These are phyloP conservation scores for Calliopum simillimum DNA, from an alignment of 2,888 invertebrate species.

Conservation along the genomic window DNA sequence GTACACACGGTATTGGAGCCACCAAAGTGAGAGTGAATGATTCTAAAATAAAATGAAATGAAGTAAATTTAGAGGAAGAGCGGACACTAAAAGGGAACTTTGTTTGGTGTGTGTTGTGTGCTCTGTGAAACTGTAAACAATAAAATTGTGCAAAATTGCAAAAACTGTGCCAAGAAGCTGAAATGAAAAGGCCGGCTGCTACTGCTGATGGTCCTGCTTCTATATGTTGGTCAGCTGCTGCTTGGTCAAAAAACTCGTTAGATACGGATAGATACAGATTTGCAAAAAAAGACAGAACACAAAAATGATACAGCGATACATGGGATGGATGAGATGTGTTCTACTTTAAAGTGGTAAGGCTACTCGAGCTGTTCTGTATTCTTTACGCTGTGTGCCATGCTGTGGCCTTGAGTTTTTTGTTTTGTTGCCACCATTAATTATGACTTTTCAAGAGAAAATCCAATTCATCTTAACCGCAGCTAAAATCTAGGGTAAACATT, in stretches of 20 bases:
- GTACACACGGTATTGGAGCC: background rate
- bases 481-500: no score
- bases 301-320: background rate
- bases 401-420: constrained; percentile 29
- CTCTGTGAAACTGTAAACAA: constrained; percentile 36
- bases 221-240: constrained; percentile 28
- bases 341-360: constrained; percentile 2
- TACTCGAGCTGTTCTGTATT: no score
- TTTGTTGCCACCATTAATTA: constrained; percentile 5
- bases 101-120: constrained; percentile 2
- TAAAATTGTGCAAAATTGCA: constrained; percentile 23
- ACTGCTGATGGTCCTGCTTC: background rate
- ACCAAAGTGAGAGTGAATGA: background rate
- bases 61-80: constrained; percentile 17
- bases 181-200: background rate
- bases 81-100: background rate
- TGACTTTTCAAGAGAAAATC: background rate
- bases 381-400: background rate
- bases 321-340: background rate
- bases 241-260: constrained; percentile 18
- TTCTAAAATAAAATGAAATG: background rate
- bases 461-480: no score
- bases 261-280: constrained; percentile 11
- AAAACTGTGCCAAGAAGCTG: constrained; percentile 29
- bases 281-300: no score